Conservation (phyloP, 2,113 vertebrate genomes). For the Callionymus lyra region DNA sequence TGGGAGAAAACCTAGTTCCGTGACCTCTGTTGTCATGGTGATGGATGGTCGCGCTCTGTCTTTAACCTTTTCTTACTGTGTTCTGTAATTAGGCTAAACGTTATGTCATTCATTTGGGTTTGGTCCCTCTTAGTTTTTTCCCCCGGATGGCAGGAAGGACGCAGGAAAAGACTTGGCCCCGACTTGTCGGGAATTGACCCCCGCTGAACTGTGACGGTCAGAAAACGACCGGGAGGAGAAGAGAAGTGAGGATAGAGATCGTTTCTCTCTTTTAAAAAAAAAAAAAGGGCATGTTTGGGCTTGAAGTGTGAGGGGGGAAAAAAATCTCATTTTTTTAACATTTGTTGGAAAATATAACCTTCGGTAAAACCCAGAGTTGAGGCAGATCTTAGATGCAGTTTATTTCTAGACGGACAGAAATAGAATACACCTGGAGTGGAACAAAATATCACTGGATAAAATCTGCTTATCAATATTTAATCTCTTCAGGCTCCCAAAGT, state of each 20-base stretch:
- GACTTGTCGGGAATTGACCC: constrained; percentile 54
- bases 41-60: constrained; percentile 4
- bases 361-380: too few relatives aligned
- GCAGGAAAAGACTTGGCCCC: constrained; percentile 36
- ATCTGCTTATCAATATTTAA: too few relatives aligned
- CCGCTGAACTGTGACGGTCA: constrained; percentile 8
- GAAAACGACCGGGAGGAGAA: constrained; percentile 3
- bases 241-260: constrained; percentile 8
- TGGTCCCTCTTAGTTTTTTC: constrained; percentile 29
- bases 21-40: neutral
- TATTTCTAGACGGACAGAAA: too few relatives aligned
- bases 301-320: constrained; percentile 47
- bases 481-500: too few relatives aligned
- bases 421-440: too few relatives aligned
- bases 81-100: constrained; percentile 35
- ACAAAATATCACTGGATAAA: too few relatives aligned
- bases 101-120: constrained; percentile 20
- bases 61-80: constrained; percentile 22
- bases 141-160: constrained; percentile 16
- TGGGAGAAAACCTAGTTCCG: too few relatives aligned
- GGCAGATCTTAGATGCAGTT: too few relatives aligned
- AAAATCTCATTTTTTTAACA: neutral
- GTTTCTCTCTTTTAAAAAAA: constrained; percentile 16
- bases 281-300: constrained; percentile 49
- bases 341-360: neutral